phyloP scores from a whole-genome alignment of 1,140 invertebrate genomes.

The Subanguina moxae region DNA sequence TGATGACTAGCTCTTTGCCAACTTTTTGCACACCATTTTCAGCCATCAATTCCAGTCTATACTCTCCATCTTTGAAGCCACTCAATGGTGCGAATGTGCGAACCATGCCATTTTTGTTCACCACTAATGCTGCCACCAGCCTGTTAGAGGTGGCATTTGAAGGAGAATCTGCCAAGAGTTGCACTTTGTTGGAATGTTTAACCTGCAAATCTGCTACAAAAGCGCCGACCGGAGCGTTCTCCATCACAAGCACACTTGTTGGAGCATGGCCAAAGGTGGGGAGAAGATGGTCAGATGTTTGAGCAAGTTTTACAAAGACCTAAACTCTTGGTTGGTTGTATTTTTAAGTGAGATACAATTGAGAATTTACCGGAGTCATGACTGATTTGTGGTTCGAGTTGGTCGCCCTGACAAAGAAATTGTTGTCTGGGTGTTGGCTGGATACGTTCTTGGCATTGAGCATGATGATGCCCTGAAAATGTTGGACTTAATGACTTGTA shows the following conservation, averaged over 20 bases:
- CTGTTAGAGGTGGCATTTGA: background rate
- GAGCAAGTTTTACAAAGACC: background rate
- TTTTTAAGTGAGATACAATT: background rate
- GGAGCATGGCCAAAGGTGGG: background rate
- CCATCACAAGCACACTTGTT: background rate
- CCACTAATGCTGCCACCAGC: background rate
- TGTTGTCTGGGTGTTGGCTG: too few relatives aligned
- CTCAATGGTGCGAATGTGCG: constrained; percentile 12
- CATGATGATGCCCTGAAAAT: too few relatives aligned
- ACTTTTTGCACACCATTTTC: background rate
- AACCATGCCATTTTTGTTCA: background rate
- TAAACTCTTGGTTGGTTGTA: background rate
- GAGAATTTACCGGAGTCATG: background rate
- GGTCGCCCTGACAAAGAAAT: background rate
- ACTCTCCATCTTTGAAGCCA: background rate
- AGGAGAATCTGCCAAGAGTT: background rate
- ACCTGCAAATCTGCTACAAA: background rate
- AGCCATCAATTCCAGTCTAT: background rate
- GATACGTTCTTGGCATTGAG: too few relatives aligned
- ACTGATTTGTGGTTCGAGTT: background rate
- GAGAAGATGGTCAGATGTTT: background rate
- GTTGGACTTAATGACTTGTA: too few relatives aligned
- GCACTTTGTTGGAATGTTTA: background rate
- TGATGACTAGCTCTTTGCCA: background rate
- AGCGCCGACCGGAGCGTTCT: constrained; percentile 4